Evolutionary conservation across 2,113 vertebrate species (phyloP), one percentile per base, ranked within the genome.

Genomic region (Epinephelus moara): DNA sequence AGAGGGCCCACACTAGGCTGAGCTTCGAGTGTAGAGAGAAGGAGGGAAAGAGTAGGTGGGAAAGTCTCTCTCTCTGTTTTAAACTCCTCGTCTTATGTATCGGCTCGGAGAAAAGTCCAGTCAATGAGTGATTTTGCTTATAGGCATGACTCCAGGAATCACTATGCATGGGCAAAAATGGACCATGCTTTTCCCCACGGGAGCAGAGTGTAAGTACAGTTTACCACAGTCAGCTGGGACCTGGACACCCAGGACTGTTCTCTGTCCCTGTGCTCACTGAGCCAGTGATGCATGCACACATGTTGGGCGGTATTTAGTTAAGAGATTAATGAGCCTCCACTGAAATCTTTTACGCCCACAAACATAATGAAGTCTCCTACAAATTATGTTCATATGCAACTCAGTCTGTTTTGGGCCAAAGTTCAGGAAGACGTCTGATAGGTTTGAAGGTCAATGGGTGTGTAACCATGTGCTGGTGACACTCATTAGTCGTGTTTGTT

Each of bases 181-280:
- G 25, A 33, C 11, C 40, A 14, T 53, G 37, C 21, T 19, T 42
- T 53, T 33, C 42, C 72, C 84, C 45, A 59, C 4, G 15, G 78
- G 78, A 37, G 52, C 15, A 17, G 49, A 73, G 61, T 62, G 21
- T 74, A 67, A 81, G 77, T 42, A 79, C 47, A 45, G 47, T 57
- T 69, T 18, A 79, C 19, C 45, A 12, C 40, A 66, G 47, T 30
- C 69, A 61, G 18, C 62, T 57, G 76, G 45, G 56, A 79, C 33
- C 47, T 30, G 27, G 21, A 57, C 37, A 55, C 30, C 21, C 18
- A 27, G 13, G 8, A 23, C 25, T 37, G 33, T 7, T 25, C 33
- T 37, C 30, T 21, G 27, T 14, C 30, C 30, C 33, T 56, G 19
- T 70, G 68, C n/a, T 59, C 73, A 19, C 52, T 11, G 75, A 47